A percentile compares a stretch with the other conserved stretches of the same genome.
Evolutionary conservation across 2,888 invertebrate genomes (phyloP).

Genomic region (Tetragnatha montana): DNA sequence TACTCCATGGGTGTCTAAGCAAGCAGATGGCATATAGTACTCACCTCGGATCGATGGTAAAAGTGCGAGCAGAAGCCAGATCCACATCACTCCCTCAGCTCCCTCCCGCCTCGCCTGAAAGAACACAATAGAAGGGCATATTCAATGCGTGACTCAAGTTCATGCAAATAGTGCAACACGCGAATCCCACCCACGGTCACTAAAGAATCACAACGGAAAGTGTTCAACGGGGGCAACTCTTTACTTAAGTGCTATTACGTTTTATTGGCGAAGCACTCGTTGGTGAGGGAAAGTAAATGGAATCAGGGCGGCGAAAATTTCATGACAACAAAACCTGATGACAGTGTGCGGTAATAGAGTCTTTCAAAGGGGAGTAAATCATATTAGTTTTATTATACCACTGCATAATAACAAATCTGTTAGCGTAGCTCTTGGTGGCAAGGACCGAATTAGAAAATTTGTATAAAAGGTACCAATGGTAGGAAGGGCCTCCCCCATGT

Average conservation of each 20-base stretch:
- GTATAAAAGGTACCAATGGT: too few relatives aligned
- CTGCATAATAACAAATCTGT: too few relatives aligned
- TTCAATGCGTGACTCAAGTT: conserved; percentile 41
- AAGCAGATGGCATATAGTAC: conserved; percentile 23
- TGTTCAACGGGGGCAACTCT: not conserved
- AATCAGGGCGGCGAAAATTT: not conserved
- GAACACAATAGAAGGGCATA: conserved; percentile 35
- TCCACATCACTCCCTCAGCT: conserved; percentile 67
- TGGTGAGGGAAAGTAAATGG: not conserved
- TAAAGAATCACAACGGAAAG: conserved; percentile 19
- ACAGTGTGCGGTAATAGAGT: too few relatives aligned
- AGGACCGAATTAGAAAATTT: too few relatives aligned
- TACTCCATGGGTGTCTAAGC: not conserved
- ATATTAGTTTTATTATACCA: too few relatives aligned
- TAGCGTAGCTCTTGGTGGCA: too few relatives aligned
- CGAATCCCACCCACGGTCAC: not conserved
- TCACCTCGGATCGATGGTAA: conserved; percentile 59
- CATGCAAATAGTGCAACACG: conserved; percentile 8
- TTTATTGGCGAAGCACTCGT: not conserved
- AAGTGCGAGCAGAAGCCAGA: conserved; percentile 64
- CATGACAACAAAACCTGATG: too few relatives aligned
- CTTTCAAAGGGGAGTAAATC: too few relatives aligned
- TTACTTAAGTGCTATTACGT: not conserved
- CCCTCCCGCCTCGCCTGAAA: conserved; percentile 38
- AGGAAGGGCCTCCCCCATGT: too few relatives aligned